These are phyloP conservation scores for Germaria angustata DNA, from an alignment of 2,888 invertebrate genomes.

Conservation along the genomic window DNA sequence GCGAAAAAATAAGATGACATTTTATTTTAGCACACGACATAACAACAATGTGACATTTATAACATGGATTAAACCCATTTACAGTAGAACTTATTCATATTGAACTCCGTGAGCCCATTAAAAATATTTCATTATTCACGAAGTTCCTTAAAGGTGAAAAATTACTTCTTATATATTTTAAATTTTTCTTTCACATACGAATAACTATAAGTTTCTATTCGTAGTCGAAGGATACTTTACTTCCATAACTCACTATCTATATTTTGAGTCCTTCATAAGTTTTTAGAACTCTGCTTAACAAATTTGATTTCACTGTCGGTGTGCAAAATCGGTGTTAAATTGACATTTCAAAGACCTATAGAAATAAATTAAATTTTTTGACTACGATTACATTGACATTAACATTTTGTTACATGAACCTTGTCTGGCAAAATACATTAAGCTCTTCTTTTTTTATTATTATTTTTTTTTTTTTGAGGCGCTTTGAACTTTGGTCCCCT, in stretches of 20 bases:
- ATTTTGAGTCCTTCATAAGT: no score
- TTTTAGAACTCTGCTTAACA: not conserved
- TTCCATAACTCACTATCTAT: not conserved
- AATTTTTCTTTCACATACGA: no score
- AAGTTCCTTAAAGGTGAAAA: no score
- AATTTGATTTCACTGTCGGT: not conserved
- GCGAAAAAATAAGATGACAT: no score
- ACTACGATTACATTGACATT: constrained; percentile 49
- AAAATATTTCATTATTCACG: no score
- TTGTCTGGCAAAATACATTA: constrained; percentile 49
- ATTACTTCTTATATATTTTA: no score
- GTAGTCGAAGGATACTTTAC: no score
- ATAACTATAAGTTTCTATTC: no score
- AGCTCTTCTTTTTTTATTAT: not conserved
- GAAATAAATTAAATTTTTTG: constrained; percentile 31
- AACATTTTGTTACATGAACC: constrained; percentile 57
- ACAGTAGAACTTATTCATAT: not conserved
- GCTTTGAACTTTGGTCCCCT: constrained; percentile 40
- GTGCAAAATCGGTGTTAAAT: constrained; percentile 2
- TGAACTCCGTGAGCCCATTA: not conserved
- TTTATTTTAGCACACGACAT: constrained; percentile 55
- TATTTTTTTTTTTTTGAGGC: not conserved
- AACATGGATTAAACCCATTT: constrained; percentile 17
- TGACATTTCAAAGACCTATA: constrained; percentile 23
- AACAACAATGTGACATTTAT: constrained; percentile 62